These are phyloP conservation scores for Xiphophorus maculatus DNA, from an alignment of 2,113 vertebrate species.

Conservation along the genomic window DNA sequence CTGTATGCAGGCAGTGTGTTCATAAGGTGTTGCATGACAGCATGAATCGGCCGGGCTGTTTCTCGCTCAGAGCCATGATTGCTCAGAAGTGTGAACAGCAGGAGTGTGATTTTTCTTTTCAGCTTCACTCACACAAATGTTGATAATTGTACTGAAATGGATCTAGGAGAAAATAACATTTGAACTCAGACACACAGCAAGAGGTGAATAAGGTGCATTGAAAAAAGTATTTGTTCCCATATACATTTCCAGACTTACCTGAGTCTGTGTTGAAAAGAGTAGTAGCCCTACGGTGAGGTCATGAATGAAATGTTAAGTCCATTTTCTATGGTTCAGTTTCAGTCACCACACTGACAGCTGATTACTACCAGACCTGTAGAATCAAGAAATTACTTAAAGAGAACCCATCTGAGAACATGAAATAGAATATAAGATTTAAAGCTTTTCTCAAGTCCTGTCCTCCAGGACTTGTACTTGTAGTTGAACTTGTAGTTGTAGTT, in stretches of 20 bases:
- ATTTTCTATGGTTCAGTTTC: not conserved
- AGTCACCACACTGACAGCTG: not conserved
- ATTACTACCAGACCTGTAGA: no score
- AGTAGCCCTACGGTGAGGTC: not conserved
- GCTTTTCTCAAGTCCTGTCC: no score
- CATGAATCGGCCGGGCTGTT: slow-evolving; percentile 48
- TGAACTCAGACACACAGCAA: slow-evolving; percentile 19
- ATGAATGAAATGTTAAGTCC: not conserved
- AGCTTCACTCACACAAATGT: slow-evolving; percentile 16
- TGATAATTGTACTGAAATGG: slow-evolving; percentile 18
- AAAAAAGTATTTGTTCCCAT: not conserved
- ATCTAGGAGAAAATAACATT: slow-evolving; percentile 3
- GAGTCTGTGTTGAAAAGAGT: not conserved
- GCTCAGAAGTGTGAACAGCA: slow-evolving; percentile 53
- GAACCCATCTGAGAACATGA: no score
- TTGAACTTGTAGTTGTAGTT: no score
- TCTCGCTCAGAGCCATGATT: slow-evolving; percentile 26
- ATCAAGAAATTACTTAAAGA: no score
- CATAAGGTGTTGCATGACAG: slow-evolving; percentile 48
- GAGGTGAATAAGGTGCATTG: not conserved
- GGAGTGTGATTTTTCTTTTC: slow-evolving; percentile 24
- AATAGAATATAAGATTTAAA: no score
- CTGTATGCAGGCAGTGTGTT: slow-evolving; percentile 36
- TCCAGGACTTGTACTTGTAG: no score
- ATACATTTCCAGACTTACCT: not conserved